phyloP scores from a whole-genome alignment of 2,888 invertebrate genomes.

The Macrophya alboannulata region DNA sequence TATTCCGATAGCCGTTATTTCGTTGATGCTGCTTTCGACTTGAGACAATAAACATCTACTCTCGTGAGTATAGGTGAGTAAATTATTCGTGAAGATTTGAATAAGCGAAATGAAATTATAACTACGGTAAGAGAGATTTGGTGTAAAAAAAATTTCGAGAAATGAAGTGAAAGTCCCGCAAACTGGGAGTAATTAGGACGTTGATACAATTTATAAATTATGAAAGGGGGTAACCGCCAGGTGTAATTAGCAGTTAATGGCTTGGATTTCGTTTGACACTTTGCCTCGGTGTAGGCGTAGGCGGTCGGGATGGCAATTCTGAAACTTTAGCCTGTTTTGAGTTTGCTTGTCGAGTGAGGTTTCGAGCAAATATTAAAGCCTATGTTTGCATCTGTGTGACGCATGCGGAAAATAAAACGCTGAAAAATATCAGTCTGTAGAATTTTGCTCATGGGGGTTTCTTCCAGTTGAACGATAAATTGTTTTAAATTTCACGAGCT shows the following conservation, averaged over 20 bases:
- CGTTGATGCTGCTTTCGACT: neutral
- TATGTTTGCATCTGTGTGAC: neutral
- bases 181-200: conserved; percentile 26
- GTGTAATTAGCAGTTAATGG: conserved; percentile 33
- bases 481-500: neutral
- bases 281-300: neutral
- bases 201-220: conserved; percentile 39
- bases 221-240: conserved; percentile 14
- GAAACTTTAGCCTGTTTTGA: neutral
- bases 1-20: neutral
- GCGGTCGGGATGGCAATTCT: neutral
- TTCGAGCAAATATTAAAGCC: neutral
- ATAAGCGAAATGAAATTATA: neutral
- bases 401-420: neutral
- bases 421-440: neutral
- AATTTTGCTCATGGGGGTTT: neutral
- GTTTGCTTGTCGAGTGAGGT: neutral
- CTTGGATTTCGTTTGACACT: conserved; percentile 45
- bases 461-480: neutral
- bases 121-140: neutral
- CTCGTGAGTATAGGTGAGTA: neutral
- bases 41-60: neutral
- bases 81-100: neutral
- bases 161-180: neutral
- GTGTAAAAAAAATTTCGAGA: neutral